Percentiles rank a stretch among this genome's conserved stretches.
These are phyloP conservation scores for Harpagifer antarcticus DNA, from an alignment of 2,797 vertebrate species.

Conservation along the genomic window DNA sequence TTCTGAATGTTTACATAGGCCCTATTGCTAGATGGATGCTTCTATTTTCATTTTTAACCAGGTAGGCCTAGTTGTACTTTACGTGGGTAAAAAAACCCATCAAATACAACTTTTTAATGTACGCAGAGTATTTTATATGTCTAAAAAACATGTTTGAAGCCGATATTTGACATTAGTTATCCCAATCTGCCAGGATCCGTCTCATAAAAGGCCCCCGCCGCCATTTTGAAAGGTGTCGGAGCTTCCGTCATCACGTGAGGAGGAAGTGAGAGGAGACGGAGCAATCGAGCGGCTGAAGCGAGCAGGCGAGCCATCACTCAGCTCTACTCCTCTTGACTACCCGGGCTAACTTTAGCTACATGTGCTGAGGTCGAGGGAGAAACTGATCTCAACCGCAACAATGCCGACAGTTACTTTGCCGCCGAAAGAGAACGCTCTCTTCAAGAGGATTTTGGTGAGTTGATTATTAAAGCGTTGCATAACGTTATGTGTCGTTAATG, in stretches of 20 bases:
- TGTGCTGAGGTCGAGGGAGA: constrained; percentile 87
- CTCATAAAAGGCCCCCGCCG: constrained; percentile 63
- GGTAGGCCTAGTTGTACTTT: background rate
- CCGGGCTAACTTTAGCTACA: constrained; percentile 85
- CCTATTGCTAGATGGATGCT: no score
- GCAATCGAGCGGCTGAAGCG: constrained; percentile 75
- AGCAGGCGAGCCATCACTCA: constrained; percentile 66
- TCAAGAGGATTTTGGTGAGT: constrained; percentile 97
- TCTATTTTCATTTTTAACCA: background rate
- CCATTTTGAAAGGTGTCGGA: constrained; percentile 88
- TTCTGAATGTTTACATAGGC: no score
- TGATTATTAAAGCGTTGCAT: background rate
- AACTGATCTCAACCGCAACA: constrained; percentile 77
- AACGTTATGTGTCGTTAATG: no score
- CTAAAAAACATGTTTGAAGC: background rate
- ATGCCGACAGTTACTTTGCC: constrained; percentile 97
- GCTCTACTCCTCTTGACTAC: constrained; percentile 73
- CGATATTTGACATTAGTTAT: no score
- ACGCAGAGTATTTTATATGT: background rate
- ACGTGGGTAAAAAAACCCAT: background rate
- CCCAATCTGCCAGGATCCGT: no score
- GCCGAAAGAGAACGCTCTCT: constrained; percentile 98
- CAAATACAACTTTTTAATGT: background rate
- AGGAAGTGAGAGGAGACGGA: constrained; percentile 75
- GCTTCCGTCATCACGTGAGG: constrained; percentile 89